Base-by-base conservation (phyloP, 1,140 invertebrate species). In the Lepidostoma basale region DNA sequence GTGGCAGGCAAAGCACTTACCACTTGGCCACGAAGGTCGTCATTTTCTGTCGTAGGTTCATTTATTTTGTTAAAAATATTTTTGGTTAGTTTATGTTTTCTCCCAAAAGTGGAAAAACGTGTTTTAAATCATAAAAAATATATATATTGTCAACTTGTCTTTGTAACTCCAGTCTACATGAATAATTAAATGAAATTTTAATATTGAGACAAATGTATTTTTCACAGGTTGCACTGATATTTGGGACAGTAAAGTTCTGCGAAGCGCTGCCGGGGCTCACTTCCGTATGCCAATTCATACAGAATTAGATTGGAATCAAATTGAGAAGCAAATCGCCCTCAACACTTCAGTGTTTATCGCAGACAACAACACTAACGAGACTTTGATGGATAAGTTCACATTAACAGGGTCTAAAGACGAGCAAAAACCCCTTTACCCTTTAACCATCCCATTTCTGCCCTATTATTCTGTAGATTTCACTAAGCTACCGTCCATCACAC, bases 171-270 rank as follows among this genome's bases (percentile, higher is more conserved):
- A n/a, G n/a, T n/a, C n/a, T n/a, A n/a, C n/a, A n/a, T n/a, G n/a
- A n/a, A n/a, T n/a, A n/a, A n/a, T n/a, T n/a, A n/a, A n/a, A n/a
- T n/a, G n/a, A n/a, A n/a, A n/a, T n/a, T n/a, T n/a, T n/a, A n/a
- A n/a, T n/a, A n/a, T n/a, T 36, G 5, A 22, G 20, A 65, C 42
- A 10, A 20, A 22, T 47, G 6, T 22, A 23, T 47, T 1, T 47
- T 54, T 81, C 84, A 44, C 73, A 94, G 92, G 94, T 42, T 97
- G 94, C 82, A 90, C 90, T 18, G 92, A 97, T 83, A 77, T 92
- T 4, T 97, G 94, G 94, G 91, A 96, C 67, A 77, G 87, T 0
- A 97, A 97, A 86, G 94, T 96, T 2, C 76, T 96, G 10, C 81
- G 94, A 76, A 87, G 89, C 73, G 92, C 88, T 12, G 85, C 88